Base-by-base conservation (phyloP, 1,140 invertebrate genomes). In the Drosophila bocki region DNA sequence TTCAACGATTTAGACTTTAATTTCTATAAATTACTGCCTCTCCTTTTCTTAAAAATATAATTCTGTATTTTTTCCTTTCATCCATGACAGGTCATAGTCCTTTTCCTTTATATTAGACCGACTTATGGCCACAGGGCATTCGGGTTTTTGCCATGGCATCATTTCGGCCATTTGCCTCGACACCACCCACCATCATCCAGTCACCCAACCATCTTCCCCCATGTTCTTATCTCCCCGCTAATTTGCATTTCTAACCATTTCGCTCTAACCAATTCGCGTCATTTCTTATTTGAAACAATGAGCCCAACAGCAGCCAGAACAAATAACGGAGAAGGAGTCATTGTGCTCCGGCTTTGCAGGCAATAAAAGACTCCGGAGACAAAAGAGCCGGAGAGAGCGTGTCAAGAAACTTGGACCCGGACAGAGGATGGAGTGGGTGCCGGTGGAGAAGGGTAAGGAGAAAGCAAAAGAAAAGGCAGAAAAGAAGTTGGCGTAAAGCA, bases 241-340 rank as follows among this genome's bases (percentile, higher is more conserved):
- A 87, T 87, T 87, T 88, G 84, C 83, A 87, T 87, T 87, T 88
- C 84, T 83, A 87, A 88, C 83, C 84, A 88, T 87, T 87, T 84
- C 68, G 77, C 82, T 80, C 77, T 83, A 88, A 88, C 80, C 83
- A 87, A 87, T 87, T 87, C 83, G 84, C 80, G 83, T 88, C 83
- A 86, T 87, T 87, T 87, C 80, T 87, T 86, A 87, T 88, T 87
- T 87, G 83, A 87, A 87, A 88, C 83, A 87, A 87, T 87, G 83
- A 87, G 87, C 83, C 80, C 84, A 78, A 80, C 80, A 88, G 71
- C 71, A 81, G 72, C 62, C 41, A 50, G 76, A 79, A 74, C 80
- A 76, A 84, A 83, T 72, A 61, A 63, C 68, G 42, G 44, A 72
- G 44, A 71, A 72, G 69, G 53, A 87, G 83, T 87, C 83, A 87